Evolutionary conservation across 2,797 vertebrate species (phyloP).

Genomic region (Acropternis orthonyx): DNA sequence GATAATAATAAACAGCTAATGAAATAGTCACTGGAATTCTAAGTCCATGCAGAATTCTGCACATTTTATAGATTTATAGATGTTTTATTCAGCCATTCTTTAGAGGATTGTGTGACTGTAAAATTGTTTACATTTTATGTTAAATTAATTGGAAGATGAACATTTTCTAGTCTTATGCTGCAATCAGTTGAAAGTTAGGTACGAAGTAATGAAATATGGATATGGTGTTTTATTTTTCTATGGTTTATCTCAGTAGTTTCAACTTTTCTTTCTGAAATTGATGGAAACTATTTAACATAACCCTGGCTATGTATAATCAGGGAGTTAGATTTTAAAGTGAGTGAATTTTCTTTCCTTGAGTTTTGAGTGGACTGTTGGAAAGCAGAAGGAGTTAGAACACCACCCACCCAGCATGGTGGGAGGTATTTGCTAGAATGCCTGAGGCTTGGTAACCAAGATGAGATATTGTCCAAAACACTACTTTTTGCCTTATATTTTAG

Average conservation of each 20-base stretch:
- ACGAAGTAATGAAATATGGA: neutral
- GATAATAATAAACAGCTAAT: conserved; percentile 39
- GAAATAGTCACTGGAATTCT: conserved; percentile 24
- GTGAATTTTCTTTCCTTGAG: neutral
- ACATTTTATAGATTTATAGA: conserved; percentile 21
- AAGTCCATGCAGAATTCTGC: neutral
- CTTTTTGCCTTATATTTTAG: neutral
- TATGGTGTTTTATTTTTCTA: neutral
- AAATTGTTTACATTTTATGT: neutral
- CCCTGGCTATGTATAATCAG: neutral
- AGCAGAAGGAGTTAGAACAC: neutral
- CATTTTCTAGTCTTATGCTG: neutral
- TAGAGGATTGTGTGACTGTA: neutral
- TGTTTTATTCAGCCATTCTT: neutral
- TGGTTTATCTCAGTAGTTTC: neutral
- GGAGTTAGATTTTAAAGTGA: neutral
- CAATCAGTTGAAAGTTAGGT: neutral
- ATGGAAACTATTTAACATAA: neutral
- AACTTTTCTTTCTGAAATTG: neutral
- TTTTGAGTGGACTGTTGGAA: neutral
- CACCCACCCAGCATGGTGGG: neutral
- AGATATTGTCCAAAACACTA: neutral
- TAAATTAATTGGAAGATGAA: conserved; percentile 4
- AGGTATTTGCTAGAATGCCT: neutral
- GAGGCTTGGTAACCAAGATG: neutral